These are phyloP conservation scores for Rhinolophus ferrumequinum DNA, from an alignment of 2,113 vertebrate species.

Conservation along the genomic window DNA sequence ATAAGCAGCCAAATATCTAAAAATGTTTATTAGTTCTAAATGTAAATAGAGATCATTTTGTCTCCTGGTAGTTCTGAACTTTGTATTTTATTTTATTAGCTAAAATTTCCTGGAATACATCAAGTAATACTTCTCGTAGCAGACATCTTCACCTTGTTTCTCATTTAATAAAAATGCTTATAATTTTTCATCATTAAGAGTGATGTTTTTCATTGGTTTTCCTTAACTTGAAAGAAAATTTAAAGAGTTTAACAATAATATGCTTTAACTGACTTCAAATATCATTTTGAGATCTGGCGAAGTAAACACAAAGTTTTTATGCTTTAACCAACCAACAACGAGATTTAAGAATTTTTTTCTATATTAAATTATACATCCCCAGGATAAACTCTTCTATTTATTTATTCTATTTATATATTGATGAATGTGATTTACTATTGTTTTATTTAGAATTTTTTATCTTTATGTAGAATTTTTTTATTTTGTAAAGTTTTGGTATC, in stretches of 20 bases:
- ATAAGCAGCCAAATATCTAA: background rate
- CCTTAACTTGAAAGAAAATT: background rate
- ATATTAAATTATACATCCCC: background rate
- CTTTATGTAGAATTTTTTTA: background rate
- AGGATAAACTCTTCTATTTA: background rate
- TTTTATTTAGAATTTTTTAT: background rate
- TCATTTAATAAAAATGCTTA: constrained; percentile 37
- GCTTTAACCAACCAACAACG: background rate
- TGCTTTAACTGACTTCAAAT: constrained; percentile 10
- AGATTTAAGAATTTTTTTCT: background rate
- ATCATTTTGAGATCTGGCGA: background rate
- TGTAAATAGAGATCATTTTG: background rate
- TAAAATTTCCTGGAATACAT: background rate
- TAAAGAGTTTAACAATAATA: background rate
- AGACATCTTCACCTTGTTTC: background rate
- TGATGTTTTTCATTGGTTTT: background rate
- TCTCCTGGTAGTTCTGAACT: background rate
- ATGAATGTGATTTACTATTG: background rate
- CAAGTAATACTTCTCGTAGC: background rate
- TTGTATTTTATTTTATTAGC: background rate
- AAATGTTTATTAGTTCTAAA: background rate
- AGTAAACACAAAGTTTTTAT: background rate
- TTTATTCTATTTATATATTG: background rate
- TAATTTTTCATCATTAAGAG: background rate
- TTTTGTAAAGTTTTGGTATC: background rate